Percentiles rank a stretch among this genome's conserved stretches.
These are phyloP conservation scores for Sthenelais limicola DNA, from an alignment of 2,888 invertebrate genomes.

Conservation along the genomic window DNA sequence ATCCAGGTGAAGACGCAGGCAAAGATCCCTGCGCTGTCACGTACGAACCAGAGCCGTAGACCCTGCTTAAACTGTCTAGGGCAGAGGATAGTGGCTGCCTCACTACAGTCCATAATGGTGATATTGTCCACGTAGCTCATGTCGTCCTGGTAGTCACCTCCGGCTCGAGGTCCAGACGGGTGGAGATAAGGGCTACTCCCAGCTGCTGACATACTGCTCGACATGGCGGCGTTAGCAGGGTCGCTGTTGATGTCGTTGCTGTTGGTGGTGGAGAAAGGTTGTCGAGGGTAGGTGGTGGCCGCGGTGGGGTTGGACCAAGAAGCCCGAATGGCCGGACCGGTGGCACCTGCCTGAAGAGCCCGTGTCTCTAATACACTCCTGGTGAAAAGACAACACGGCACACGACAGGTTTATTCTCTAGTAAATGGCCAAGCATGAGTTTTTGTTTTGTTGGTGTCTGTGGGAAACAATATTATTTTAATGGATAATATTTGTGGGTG, in stretches of 20 bases:
- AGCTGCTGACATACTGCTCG: neutral
- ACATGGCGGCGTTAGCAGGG: no score
- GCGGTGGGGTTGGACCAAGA: constrained; percentile 30
- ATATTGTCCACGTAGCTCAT: constrained; percentile 36
- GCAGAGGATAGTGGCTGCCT: neutral
- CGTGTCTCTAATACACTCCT: constrained; percentile 36
- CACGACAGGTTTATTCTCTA: constrained; percentile 24
- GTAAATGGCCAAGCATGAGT: no score
- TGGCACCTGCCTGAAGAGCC: neutral
- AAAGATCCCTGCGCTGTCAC: constrained; percentile 87
- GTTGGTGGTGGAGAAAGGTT: constrained; percentile 6
- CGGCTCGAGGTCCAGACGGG: neutral
- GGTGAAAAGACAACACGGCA: constrained; percentile 33
- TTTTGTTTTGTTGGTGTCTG: no score
- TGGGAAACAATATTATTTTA: no score
- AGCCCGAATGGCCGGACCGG: neutral
- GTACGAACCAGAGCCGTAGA: constrained; percentile 78
- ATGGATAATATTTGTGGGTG: no score
- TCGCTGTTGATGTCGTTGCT: no score
- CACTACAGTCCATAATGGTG: constrained; percentile 7
- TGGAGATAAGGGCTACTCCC: neutral
- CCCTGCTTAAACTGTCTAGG: constrained; percentile 5
- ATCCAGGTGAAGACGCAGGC: constrained; percentile 86
- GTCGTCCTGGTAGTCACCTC: neutral
- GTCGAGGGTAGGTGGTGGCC: constrained; percentile 18